Evolutionary conservation across 2,888 invertebrate genomes (phyloP), one percentile per base, ranked within the genome.

Genomic region (Lysandra bellargus): DNA sequence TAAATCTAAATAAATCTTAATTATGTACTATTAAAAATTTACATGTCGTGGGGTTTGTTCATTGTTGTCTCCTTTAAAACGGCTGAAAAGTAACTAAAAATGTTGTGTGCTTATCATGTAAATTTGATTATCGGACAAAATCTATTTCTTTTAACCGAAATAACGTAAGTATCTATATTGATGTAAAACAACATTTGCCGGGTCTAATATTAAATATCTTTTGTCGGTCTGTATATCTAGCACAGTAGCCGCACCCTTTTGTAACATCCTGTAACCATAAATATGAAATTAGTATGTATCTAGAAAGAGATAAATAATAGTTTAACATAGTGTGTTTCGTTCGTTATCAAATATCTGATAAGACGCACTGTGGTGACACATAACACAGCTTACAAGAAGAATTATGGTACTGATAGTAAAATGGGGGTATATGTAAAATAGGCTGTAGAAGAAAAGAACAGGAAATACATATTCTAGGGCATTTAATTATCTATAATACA

Each of bases 381-480:
- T 57, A 74, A 57, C 76, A 76, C 76, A 76, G 76, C 76, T 75
- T 75, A 75, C 57, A 57, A 12, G 75, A 75, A 76, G 76, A 76
- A 57, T 76, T 76, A 76, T 76, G n/a, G 76, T 76, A 57, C n/a
- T 5, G 76, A 76, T 76, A 57, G 14, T 17, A 53, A 30, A 76
- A 49, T 53, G 49, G 33, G 76, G 76, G 76, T 53, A 57, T 76
- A 76, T 76, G 76, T 57, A 76, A 74, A 72, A 75, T 33, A 64
- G 78, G 17, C 9, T 69, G 3, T 61, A 2, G 23, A 64, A 64
- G 61, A 64, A 61, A 61, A 61, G 61, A 61, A 64, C 61, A 64
- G 64, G 64, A 64, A 64, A 64, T 12, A 4, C 12, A 23, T 30
- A 30, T 64, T 64, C 12, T 12, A 12, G 30, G 2, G 30, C 4